phyloP scores from a whole-genome alignment of 2,113 vertebrate genomes.

The Cromileptes altivelis region DNA sequence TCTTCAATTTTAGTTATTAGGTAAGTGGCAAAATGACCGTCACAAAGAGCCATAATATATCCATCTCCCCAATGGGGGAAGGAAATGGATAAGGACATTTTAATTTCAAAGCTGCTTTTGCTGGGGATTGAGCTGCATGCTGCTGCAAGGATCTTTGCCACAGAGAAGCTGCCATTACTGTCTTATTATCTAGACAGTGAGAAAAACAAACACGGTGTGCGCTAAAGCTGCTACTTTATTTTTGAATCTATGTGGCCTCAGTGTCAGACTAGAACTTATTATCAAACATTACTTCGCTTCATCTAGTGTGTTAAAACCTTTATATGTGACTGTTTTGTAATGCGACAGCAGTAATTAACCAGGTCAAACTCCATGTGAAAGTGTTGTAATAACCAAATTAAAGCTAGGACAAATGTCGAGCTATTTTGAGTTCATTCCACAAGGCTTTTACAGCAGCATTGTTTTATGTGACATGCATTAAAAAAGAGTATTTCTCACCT shows the following conservation, averaged over 20 bases:
- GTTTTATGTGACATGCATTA: neutral
- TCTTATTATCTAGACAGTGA: slow-evolving; percentile 6
- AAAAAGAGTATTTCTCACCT: slow-evolving; percentile 4
- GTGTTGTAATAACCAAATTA: slow-evolving; percentile 18
- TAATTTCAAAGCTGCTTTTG: slow-evolving; percentile 33
- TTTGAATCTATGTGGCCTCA: neutral
- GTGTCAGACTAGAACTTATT: slow-evolving; percentile 21
- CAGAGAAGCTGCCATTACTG: neutral
- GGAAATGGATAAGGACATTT: slow-evolving; percentile 28
- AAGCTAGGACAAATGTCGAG: neutral
- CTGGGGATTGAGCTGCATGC: slow-evolving; percentile 17
- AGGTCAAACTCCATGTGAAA: slow-evolving; percentile 18
- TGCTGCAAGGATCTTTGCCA: neutral
- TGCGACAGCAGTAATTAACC: slow-evolving; percentile 33
- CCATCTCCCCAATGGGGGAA: neutral
- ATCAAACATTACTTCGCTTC: slow-evolving; percentile 1
- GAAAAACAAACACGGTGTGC: slow-evolving; percentile 17
- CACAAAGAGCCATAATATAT: slow-evolving; percentile 5
- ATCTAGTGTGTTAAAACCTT: slow-evolving; percentile 15
- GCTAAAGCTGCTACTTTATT: neutral
- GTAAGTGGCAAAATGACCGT: slow-evolving; percentile 18
- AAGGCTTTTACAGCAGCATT: slow-evolving; percentile 3
- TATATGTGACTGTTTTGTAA: slow-evolving; percentile 12
- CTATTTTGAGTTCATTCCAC: neutral
- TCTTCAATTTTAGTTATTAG: slow-evolving; percentile 38